These are phyloP conservation scores for Aphrocallistes beatrix DNA, from an alignment of 37 sponge, comb jelly and placozoan genomes.

Conservation along the genomic window DNA sequence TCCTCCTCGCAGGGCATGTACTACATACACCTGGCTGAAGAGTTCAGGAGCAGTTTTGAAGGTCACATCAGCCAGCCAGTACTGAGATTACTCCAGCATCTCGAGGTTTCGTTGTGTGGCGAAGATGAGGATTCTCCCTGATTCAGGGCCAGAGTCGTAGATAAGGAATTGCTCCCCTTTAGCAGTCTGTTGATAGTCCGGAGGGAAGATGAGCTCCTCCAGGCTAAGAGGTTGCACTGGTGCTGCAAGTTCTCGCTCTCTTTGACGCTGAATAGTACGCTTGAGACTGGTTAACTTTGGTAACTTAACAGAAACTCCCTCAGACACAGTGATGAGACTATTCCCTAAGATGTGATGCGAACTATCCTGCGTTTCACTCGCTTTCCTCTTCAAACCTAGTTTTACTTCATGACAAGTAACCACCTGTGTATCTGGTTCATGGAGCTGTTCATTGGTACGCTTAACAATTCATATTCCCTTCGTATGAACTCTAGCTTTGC, in stretches of 20 bases:
- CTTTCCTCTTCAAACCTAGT: neutral
- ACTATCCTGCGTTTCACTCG: neutral
- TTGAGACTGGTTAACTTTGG: neutral
- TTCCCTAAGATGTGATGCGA: neutral
- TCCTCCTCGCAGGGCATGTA: no score
- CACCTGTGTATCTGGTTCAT: neutral
- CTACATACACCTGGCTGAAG: no score
- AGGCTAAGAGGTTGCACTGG: neutral
- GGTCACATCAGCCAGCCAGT: no score
- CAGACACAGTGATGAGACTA: neutral
- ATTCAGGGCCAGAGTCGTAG: neutral
- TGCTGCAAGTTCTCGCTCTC: neutral
- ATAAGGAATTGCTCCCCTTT: neutral
- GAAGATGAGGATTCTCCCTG: slow-evolving; percentile 8
- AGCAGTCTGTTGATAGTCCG: neutral
- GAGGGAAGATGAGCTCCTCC: neutral
- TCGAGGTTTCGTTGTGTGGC: neutral
- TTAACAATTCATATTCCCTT: no score
- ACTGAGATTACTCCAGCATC: no score
- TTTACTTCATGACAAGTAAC: slow-evolving; percentile 11
- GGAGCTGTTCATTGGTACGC: no score
- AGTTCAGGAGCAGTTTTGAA: no score
- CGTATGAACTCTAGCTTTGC: no score
- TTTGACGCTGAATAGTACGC: neutral
- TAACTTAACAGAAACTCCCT: neutral